These are phyloP conservation scores for Gila orcuttii DNA, from an alignment of 2,113 vertebrate genomes.

Conservation along the genomic window DNA sequence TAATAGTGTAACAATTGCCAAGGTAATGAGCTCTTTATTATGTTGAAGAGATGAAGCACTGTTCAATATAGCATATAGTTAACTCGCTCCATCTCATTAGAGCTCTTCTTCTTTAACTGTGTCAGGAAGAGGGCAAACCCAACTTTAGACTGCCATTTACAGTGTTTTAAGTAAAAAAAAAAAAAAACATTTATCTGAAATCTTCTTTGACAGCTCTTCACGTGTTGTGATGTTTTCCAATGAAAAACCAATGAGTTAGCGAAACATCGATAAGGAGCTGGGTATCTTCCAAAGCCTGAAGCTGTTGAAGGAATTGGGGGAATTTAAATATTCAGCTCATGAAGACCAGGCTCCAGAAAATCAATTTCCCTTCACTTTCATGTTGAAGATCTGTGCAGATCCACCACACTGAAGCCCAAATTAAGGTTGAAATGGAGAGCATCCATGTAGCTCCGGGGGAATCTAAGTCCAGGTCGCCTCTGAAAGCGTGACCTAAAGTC, in stretches of 20 bases:
- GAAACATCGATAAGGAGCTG: constrained; percentile 34
- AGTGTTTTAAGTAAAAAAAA: constrained; percentile 7
- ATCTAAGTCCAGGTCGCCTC: constrained; percentile 35
- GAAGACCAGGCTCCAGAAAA: constrained; percentile 52
- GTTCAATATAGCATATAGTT: constrained; percentile 22
- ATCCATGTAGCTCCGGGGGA: constrained; percentile 27
- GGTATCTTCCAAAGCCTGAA: constrained; percentile 34
- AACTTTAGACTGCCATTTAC: constrained; percentile 12
- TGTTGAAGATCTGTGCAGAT: constrained; percentile 51
- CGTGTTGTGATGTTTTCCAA: constrained; percentile 41
- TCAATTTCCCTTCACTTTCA: constrained; percentile 54
- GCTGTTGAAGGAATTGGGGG: constrained; percentile 41
- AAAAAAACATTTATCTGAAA: constrained; percentile 33
- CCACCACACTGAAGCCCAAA: constrained; percentile 45
- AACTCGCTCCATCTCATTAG: constrained; percentile 2
- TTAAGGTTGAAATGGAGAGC: constrained; percentile 48
- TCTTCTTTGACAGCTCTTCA: constrained; percentile 32
- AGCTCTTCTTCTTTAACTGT: constrained; percentile 27
- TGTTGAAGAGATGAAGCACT: constrained; percentile 17
- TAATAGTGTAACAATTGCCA: constrained; percentile 35
- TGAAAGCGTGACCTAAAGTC: constrained; percentile 42
- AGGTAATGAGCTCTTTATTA: constrained; percentile 28
- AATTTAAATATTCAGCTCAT: constrained; percentile 56
- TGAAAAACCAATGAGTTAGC: constrained; percentile 35
- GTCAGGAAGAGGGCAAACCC: constrained; percentile 11